Conservation (phyloP, 2,797 vertebrate genomes). For the Distichodus sexfasciatus region DNA sequence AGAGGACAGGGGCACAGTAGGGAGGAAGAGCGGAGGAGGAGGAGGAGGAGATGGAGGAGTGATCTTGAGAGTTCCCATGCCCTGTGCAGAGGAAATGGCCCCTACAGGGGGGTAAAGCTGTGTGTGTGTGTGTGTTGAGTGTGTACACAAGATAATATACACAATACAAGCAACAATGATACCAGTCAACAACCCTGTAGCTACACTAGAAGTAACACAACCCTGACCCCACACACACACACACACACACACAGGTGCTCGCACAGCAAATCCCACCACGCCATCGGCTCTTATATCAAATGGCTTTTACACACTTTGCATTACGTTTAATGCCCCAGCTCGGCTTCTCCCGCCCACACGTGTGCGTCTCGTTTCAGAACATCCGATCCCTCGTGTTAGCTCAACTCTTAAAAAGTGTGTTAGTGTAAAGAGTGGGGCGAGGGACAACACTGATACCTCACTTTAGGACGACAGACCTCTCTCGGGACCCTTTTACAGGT, state of each 20-base stretch:
- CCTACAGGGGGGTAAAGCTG: slow-evolving; percentile 62
- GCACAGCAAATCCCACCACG: slow-evolving; percentile 9
- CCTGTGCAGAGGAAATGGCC: slow-evolving; percentile 77
- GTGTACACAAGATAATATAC: slow-evolving; percentile 18
- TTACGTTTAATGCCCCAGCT: slow-evolving; percentile 43
- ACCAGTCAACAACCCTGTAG: slow-evolving; percentile 27
- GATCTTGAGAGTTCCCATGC: slow-evolving; percentile 76
- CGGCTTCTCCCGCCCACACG: slow-evolving; percentile 28
- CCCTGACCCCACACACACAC: slow-evolving; percentile 36
- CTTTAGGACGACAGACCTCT: no score
- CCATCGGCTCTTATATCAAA: slow-evolving; percentile 20
- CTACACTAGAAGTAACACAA: slow-evolving; percentile 51
- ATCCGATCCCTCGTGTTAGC: neutral
- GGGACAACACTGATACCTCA: no score
- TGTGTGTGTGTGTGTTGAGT: slow-evolving; percentile 48
- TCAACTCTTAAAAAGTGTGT: no score
- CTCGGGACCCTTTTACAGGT: no score
- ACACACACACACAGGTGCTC: slow-evolving; percentile 2
- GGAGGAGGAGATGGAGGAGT: slow-evolving; percentile 49
- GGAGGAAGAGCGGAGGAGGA: slow-evolving; percentile 54
- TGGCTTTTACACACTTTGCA: slow-evolving; percentile 54
- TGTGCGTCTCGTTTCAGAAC: slow-evolving; percentile 35
- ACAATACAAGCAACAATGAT: neutral
- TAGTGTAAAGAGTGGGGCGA: no score
- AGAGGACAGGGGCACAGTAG: slow-evolving; percentile 58